Evolutionary conservation across 2,797 vertebrate species (phyloP).

Genomic region (Salmo trutta): DNA sequence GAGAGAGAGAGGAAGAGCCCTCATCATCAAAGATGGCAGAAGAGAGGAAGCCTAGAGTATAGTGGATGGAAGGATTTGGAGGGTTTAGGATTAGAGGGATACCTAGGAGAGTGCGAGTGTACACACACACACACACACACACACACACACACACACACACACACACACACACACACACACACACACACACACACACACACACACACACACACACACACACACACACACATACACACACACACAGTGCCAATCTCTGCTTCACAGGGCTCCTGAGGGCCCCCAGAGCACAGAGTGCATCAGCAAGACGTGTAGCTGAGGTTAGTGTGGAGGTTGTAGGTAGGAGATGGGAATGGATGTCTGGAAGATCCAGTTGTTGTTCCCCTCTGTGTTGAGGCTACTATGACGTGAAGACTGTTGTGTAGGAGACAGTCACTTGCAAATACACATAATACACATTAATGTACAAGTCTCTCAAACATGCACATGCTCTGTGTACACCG

Average conservation of each 20-base stretch:
- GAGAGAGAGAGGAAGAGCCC: conserved; percentile 15
- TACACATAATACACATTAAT: not conserved
- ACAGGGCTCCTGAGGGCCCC: conserved; percentile 8
- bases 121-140: too few relatives aligned
- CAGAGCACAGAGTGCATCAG: conserved; percentile 44
- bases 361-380: conserved; percentile 2
- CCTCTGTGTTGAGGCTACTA: not conserved
- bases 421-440: not conserved
- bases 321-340: too few relatives aligned
- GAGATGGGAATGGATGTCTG: too few relatives aligned
- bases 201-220: conserved; percentile 16
- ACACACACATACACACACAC: conserved; percentile 20
- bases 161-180: conserved; percentile 25
- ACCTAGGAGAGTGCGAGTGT: not conserved
- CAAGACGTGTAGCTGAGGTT: conserved; percentile 2
- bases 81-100: conserved; percentile 2
- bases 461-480: too few relatives aligned
- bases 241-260: conserved; percentile 47
- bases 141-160: not conserved
- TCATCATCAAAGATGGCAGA: not conserved
- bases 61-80: too few relatives aligned
- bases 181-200: conserved; percentile 27
- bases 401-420: not conserved
- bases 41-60: not conserved
- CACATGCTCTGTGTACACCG: too few relatives aligned